phyloP scores from a whole-genome alignment of 2,888 invertebrate species.

The Leucoptera coffeella region DNA sequence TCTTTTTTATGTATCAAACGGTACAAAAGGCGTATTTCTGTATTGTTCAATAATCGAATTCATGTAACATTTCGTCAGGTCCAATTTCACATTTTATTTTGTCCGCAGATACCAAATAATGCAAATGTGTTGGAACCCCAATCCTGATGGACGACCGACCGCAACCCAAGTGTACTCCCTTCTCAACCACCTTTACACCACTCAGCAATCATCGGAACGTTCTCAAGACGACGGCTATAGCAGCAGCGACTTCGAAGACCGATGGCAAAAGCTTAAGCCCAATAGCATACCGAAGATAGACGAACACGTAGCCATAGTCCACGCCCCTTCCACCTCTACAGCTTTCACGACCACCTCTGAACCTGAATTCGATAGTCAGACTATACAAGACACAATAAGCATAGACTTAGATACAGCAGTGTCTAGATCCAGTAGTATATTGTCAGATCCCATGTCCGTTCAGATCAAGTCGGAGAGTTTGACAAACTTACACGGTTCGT shows the following conservation, averaged over 20 bases:
- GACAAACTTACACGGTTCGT: conserved; percentile 63
- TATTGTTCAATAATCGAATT: too few species aligned
- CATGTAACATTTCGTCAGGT: too few species aligned
- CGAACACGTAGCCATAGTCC: conserved; percentile 40
- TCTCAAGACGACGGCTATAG: conserved; percentile 16
- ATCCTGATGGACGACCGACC: conserved; percentile 19
- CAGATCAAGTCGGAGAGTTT: conserved; percentile 49
- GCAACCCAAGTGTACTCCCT: conserved; percentile 33
- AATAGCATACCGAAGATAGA: conserved; percentile 56
- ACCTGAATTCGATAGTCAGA: conserved; percentile 19
- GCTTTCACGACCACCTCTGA: conserved; percentile 25
- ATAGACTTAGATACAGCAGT: conserved; percentile 29
- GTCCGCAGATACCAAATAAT: conserved; percentile 66
- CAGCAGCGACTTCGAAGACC: conserved; percentile 59
- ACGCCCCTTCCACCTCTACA: conserved; percentile 29
- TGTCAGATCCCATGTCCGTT: conserved; percentile 31
- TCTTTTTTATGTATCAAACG: too few species aligned
- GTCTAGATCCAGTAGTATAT: conserved; percentile 33
- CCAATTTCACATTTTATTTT: too few species aligned
- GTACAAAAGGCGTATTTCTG: too few species aligned
- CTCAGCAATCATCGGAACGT: conserved; percentile 15
- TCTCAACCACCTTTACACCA: conserved; percentile 28
- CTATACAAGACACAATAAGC: conserved; percentile 22
- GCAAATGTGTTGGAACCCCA: conserved; percentile 61
- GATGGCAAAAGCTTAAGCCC: conserved; percentile 67